These are phyloP conservation scores for Aphaenogaster rudis DNA, from an alignment of 1,140 invertebrate genomes.

Conservation along the genomic window DNA sequence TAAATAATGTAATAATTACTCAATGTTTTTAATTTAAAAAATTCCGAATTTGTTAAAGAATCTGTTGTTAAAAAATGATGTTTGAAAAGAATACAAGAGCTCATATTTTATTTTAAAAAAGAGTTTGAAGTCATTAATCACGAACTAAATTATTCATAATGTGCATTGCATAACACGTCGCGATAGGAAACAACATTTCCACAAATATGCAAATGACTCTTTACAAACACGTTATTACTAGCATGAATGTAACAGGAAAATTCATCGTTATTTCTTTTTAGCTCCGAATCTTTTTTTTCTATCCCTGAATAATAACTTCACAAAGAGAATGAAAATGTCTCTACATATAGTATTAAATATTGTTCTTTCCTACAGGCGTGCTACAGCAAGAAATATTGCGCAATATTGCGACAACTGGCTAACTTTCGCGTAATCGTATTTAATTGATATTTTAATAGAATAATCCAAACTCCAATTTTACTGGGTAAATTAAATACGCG, in stretches of 20 bases:
- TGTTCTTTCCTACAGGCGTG: not conserved
- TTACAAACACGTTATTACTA: constrained; percentile 24
- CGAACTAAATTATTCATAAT: constrained; percentile 11
- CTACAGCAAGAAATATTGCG: not conserved
- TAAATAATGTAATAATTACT: not conserved
- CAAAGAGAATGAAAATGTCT: not conserved
- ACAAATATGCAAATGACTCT: constrained; percentile 34
- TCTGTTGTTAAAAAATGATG: not conserved
- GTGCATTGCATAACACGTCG: constrained; percentile 17
- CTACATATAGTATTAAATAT: not conserved
- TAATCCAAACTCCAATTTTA: constrained; percentile 8
- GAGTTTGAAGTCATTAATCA: not conserved
- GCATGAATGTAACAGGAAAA: constrained; percentile 35
- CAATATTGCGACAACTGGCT: not conserved
- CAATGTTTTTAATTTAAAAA: not conserved
- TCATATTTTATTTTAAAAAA: not conserved
- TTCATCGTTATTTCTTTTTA: constrained; percentile 1
- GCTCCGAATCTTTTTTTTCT: not conserved
- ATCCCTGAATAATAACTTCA: not conserved
- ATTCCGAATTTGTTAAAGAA: not conserved
- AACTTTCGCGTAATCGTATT: not conserved
- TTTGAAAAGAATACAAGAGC: not conserved
- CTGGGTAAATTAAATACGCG: not conserved
- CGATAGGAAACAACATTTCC: constrained; percentile 29
- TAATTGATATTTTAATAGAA: not conserved